Percentiles rank a stretch among this genome's conserved stretches.
Conservation (phyloP, 64 coral and sea anemone species). For the Dendrophyllia cribrosa region DNA sequence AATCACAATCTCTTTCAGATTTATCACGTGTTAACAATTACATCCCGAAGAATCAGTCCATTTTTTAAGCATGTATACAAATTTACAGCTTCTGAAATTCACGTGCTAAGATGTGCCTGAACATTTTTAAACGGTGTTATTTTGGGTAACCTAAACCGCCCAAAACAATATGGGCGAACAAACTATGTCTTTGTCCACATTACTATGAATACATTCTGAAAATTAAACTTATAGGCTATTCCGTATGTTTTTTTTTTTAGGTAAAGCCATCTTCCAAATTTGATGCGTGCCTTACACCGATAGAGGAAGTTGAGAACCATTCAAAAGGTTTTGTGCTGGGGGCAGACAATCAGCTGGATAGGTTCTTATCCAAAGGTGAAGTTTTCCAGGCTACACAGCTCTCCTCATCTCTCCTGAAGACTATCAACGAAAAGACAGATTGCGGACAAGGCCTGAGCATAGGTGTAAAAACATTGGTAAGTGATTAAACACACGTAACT, state of each 20-base stretch:
- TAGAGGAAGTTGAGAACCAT: neutral
- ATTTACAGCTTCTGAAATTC: no score
- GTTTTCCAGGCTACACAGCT: conserved; percentile 21
- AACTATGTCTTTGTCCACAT: no score
- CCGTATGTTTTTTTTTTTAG: neutral
- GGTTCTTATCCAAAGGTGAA: conserved; percentile 21
- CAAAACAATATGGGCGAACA: no score
- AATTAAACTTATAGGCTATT: no score
- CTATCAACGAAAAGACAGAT: neutral
- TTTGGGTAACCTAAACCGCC: no score
- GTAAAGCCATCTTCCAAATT: neutral
- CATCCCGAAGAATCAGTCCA: no score
- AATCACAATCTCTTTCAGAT: no score
- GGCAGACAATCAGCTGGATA: neutral
- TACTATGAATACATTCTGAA: no score
- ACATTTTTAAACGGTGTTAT: no score
- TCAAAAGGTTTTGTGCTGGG: neutral
- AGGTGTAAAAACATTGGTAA: neutral
- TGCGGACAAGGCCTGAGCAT: neutral
- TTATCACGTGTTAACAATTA: no score
- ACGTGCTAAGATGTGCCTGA: no score
- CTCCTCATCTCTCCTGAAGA: neutral
- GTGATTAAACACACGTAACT: neutral
- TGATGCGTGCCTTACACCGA: neutral
- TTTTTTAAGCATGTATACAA: no score